Base-by-base conservation (phyloP, 2,113 vertebrate species). In the Cryptomyrus ogoouensis region DNA sequence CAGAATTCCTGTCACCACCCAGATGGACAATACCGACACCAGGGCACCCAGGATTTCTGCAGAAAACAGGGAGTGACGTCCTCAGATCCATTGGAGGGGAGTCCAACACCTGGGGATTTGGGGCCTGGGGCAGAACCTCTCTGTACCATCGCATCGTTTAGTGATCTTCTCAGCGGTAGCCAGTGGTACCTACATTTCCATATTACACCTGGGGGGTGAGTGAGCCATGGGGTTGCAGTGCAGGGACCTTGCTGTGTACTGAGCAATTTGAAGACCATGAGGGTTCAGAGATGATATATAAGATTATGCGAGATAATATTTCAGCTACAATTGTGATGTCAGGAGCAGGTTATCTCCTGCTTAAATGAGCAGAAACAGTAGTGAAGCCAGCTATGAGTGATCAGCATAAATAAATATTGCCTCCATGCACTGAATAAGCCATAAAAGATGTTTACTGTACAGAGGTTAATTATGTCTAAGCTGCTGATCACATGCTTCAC, bases 21-120 rank as follows among this genome's bases (percentile, higher is more conserved):
- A 99, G 94, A 99, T 99, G 90, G 98, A 99, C 62, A 99, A 92
- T 90, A 98, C 97, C 0, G 98, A 99, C 90, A 97, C 95, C 93
- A 99, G 91, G 0, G 98, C 98, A 1, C 98, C 98, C 86, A 99
- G 95, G 1, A 97, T 98, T 95, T 99, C 98, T 99, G 88, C 10
- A 70, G 56, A 91, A 3, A 89, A 91, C 58, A 31, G 35, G 47
- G 24, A 88, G 2, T 27, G 46, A 56, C 62, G 12, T 6, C 50
- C 1, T 24, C 52, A 66, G 87, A 39, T 24, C 10, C 13, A 39
- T 1, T 24, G 24, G 13, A 21, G 35, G 5, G 5, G 31, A 27
- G 8, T 46, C 42, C 9, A 84, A 13, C 24, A 50, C 17, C n/a
- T 21, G 24, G 46, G 24, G 17, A 24, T 2, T 52, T 53, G 42